Percentiles rank a stretch among this genome's conserved stretches.
phyloP scores from a whole-genome alignment of 2,797 vertebrate species.

The Acipenser oxyrinchus region DNA sequence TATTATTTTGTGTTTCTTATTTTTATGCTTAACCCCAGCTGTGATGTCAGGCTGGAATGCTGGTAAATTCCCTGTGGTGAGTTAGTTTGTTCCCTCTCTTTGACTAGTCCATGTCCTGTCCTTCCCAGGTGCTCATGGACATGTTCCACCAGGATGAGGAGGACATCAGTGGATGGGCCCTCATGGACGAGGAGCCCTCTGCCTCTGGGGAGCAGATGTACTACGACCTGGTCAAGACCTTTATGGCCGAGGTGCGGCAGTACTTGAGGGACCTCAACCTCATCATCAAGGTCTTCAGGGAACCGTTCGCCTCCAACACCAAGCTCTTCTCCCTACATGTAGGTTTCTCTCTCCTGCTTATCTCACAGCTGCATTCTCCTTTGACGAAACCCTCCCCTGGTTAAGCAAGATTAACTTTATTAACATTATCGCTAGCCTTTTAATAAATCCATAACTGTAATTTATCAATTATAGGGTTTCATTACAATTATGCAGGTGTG shows the following conservation, averaged over 20 bases:
- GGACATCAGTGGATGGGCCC: conserved; percentile 78
- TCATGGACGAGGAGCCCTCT: conserved; percentile 88
- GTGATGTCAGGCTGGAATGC: no score
- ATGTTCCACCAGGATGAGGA: conserved; percentile 98
- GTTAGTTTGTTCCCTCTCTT: not conserved
- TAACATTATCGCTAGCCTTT: no score
- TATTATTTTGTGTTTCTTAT: no score
- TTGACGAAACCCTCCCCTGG: not conserved
- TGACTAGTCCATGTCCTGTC: not conserved
- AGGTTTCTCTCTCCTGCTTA: conserved; percentile 36
- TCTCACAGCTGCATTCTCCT: not conserved
- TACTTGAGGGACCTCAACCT: conserved; percentile 90
- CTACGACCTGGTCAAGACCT: conserved; percentile 82
- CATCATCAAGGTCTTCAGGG: conserved; percentile 90
- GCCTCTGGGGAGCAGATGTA: conserved; percentile 85
- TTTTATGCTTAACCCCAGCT: no score
- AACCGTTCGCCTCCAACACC: conserved; percentile 79
- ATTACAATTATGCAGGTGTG: no score
- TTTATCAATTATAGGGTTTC: no score
- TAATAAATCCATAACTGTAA: no score
- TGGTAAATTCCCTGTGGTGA: no score
- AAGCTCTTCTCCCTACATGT: conserved; percentile 85
- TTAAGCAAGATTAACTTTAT: no score
- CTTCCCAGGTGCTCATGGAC: conserved; percentile 88
- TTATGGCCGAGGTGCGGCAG: conserved; percentile 86